Evolutionary conservation across 2,797 vertebrate species (phyloP), one percentile per base, ranked within the genome.

Genomic region (Manis javanica): DNA sequence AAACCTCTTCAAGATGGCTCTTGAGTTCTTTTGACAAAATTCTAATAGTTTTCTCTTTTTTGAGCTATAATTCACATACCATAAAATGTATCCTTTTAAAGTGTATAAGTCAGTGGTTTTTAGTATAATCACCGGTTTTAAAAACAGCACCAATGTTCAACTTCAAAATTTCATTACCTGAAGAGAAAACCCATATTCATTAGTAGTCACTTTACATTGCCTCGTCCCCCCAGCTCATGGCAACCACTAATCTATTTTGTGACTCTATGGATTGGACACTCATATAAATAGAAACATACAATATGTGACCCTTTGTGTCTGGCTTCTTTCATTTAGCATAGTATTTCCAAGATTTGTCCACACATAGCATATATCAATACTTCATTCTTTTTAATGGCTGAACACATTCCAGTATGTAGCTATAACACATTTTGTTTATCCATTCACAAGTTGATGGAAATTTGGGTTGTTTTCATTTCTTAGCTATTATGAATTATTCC

Each of bases 131-230:
- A 75, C 11, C 49, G 26, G 29, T n/a, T 74, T 55, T 59, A 39
- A 46, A 96, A 89, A 31, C 34, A 86, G 53, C 18, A 95, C 37
- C 42, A 91, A 31, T 74, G 59, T 64, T 16, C 81, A 69, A 93
- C 53, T 94, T 29, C 53, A 79, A 59, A 94, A 69, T 69, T 87
- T 91, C 66, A 53, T 84, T 42, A 34, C 57, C 46, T 18, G 12
- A 93, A 77, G 24, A 91, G 55, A 93, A 83, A 84, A 19, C 31
- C 10, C 34, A 51, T 34, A 53, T 14, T 21, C 21, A 23, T 8
- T 18, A 75, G 23, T 46, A 86, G 16, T 81, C 46, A 69, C 39
- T 87, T 53, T 55, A 15, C 49, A 88, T 7, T 49, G 46, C 11
- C 4, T 10, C 19, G 16, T 92, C 34, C 39, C 51, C 21, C 34